Evolutionary conservation across 2,888 invertebrate species (phyloP).

Genomic region (Formica aserva): DNA sequence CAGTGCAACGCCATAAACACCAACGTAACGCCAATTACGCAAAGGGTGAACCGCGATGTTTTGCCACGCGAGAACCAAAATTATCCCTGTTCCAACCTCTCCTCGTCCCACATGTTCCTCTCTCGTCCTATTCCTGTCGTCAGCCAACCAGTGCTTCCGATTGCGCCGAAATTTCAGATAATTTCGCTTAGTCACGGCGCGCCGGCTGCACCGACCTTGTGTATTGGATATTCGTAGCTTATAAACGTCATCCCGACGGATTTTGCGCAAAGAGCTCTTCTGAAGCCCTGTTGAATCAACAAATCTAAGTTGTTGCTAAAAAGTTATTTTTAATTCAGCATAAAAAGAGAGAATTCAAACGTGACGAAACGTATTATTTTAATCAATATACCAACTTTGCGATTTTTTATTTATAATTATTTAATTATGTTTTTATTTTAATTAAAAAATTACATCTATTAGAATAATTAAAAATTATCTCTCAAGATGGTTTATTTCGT

Average conservation of each 20-base stretch:
- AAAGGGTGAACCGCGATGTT: slow-evolving; percentile 79
- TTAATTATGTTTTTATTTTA: neutral
- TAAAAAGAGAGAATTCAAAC: neutral
- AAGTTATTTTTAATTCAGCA: neutral
- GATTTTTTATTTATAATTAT: neutral
- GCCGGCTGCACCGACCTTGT: slow-evolving; percentile 28
- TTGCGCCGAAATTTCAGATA: slow-evolving; percentile 72
- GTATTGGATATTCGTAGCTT: slow-evolving; percentile 41
- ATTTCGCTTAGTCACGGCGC: slow-evolving; percentile 63
- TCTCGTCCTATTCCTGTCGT: slow-evolving; percentile 26
- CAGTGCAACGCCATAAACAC: slow-evolving; percentile 73
- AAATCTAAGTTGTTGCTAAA: neutral
- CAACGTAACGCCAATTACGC: slow-evolving; percentile 80
- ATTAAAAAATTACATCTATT: slow-evolving; percentile 5
- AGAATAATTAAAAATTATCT: slow-evolving; percentile 4
- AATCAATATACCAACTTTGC: neutral
- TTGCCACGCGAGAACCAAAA: slow-evolving; percentile 79
- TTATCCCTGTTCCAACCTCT: slow-evolving; percentile 67
- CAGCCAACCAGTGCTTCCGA: slow-evolving; percentile 56
- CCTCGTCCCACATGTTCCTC: neutral
- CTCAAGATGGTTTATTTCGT: neutral
- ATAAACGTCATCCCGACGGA: slow-evolving; percentile 39
- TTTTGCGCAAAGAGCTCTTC: neutral
- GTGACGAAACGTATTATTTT: neutral
- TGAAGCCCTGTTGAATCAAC: neutral